Evolutionary conservation across 2,113 vertebrate species (phyloP).

Genomic region (Grammomys dolichurus): DNA sequence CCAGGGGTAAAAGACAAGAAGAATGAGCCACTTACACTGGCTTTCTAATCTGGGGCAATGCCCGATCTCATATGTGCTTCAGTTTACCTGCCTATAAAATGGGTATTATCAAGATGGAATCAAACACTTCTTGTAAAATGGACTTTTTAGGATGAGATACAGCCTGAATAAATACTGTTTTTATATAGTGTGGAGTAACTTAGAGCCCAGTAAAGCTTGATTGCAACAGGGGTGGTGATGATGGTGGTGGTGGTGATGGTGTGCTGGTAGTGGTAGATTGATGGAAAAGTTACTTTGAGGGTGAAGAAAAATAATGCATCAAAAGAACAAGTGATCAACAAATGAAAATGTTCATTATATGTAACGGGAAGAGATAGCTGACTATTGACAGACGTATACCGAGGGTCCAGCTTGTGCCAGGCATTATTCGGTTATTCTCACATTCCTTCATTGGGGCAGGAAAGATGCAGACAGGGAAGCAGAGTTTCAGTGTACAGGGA

Average conservation of each 20-base stretch:
- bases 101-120: neutral
- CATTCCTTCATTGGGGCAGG: neutral
- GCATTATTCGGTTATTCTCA: neutral
- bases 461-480: neutral
- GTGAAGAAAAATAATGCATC: neutral
- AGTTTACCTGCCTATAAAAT: neutral
- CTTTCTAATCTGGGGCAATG: neutral
- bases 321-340: neutral
- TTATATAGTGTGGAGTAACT: neutral
- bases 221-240: neutral
- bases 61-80: neutral
- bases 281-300: neutral
- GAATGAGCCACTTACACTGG: neutral
- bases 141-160: neutral
- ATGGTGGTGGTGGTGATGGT: neutral
- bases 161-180: neutral
- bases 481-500: too few relatives aligned
- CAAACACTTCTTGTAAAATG: neutral
- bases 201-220: neutral
- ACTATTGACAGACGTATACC: neutral
- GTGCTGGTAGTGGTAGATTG: neutral
- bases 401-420: neutral
- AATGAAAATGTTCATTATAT: neutral
- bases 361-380: neutral
- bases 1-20: neutral